Evolutionary conservation across 2,113 vertebrate species (phyloP).

Genomic region (Cricetomys ansorgei): DNA sequence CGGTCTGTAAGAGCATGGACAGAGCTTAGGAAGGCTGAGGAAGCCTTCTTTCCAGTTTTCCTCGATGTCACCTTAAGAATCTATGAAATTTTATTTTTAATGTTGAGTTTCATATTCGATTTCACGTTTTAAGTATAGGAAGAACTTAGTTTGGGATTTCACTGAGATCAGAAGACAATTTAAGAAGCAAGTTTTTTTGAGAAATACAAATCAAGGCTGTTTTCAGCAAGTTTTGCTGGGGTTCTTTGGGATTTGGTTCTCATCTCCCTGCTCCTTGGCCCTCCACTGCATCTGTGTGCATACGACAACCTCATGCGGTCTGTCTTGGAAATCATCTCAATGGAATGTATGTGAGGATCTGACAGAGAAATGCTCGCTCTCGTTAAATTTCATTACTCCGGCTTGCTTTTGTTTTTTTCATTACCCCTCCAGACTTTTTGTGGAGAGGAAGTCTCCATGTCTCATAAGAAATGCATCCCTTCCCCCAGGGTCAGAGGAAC

Average conservation of each 20-base stretch:
- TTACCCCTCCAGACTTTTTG: slow-evolving; percentile 12
- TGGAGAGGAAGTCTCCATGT: neutral
- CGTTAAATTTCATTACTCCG: slow-evolving; percentile 58
- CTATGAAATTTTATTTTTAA: neutral
- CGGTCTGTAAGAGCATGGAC: neutral
- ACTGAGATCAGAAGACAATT: neutral
- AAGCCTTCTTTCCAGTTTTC: neutral
- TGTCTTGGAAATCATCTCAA: slow-evolving; percentile 59
- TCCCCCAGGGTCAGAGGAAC: neutral
- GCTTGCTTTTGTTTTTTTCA: slow-evolving; percentile 23
- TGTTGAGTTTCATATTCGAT: neutral
- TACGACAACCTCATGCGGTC: neutral
- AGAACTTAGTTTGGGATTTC: slow-evolving; percentile 37
- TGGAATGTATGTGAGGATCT: slow-evolving; percentile 74
- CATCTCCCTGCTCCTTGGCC: neutral
- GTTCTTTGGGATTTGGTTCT: neutral
- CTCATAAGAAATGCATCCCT: neutral
- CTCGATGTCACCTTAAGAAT: neutral
- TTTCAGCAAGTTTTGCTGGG: neutral
- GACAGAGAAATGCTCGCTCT: slow-evolving; percentile 47
- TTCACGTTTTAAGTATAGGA: slow-evolving; percentile 14
- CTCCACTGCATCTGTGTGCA: neutral
- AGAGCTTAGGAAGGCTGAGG: neutral
- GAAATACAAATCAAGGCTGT: neutral
- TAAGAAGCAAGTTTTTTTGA: slow-evolving; percentile 27